phyloP scores from a whole-genome alignment of 2,113 vertebrate genomes.

The Pachypanchax playfairii region DNA sequence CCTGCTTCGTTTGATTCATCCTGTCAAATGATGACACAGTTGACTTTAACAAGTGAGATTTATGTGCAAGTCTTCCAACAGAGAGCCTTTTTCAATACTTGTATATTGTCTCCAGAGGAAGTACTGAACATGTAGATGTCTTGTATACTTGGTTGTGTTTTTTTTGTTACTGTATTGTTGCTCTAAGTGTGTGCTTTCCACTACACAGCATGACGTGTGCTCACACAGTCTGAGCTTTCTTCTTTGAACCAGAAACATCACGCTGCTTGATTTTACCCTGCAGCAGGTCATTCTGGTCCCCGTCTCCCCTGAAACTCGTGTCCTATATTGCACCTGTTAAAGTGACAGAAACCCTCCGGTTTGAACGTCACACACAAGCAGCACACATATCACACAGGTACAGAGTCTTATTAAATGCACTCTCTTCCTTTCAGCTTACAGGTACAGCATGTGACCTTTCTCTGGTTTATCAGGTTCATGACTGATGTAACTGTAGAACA shows the following conservation, averaged over 20 bases:
- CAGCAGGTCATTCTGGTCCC: conserved; percentile 21
- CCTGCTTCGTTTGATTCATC: conserved; percentile 12
- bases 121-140: neutral
- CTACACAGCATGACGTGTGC: neutral
- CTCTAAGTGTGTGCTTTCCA: no score
- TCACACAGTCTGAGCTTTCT: conserved; percentile 10
- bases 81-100: conserved; percentile 39
- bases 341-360: conserved; percentile 41
- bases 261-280: conserved; percentile 17
- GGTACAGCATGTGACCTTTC: no score
- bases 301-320: conserved; percentile 1
- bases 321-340: conserved; percentile 44
- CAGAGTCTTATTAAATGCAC: conserved; percentile 47
- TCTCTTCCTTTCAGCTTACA: neutral
- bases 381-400: conserved; percentile 20
- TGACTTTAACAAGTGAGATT: conserved; percentile 36
- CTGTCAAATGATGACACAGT: conserved; percentile 25
- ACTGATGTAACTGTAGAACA: no score
- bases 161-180: conserved; percentile 5
- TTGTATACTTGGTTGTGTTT: neutral
- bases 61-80: conserved; percentile 46
- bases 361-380: conserved; percentile 29
- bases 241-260: conserved; percentile 29
- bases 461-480: conserved; percentile 10
- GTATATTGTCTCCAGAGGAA: neutral